These are phyloP conservation scores for Bombus breviceps DNA, from an alignment of 1,140 invertebrate species.

Conservation along the genomic window DNA sequence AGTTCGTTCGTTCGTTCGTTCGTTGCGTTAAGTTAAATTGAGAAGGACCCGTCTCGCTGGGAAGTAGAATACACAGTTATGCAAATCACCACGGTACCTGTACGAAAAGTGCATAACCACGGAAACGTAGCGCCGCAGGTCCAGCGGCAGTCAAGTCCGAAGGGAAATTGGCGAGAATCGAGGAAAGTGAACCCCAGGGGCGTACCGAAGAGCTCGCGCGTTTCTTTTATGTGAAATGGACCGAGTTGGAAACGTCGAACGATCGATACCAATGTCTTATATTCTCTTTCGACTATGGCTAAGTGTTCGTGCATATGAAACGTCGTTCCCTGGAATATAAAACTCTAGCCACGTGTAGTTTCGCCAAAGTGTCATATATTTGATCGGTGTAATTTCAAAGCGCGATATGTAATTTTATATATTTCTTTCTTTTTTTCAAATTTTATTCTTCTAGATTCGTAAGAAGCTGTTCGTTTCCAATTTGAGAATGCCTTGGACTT, in stretches of 20 bases:
- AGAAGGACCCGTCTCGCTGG: not conserved
- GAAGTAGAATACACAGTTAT: slow-evolving; percentile 44
- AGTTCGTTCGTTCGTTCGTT: not conserved
- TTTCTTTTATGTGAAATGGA: slow-evolving; percentile 38
- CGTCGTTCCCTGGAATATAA: not conserved
- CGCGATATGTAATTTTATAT: not conserved
- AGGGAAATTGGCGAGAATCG: slow-evolving; percentile 65
- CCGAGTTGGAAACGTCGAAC: slow-evolving; percentile 35
- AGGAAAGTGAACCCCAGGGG: slow-evolving; percentile 55
- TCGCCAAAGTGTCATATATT: not conserved
- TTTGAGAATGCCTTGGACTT: no score
- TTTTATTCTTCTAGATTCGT: no score
- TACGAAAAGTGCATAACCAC: slow-evolving; percentile 61
- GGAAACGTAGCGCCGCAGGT: slow-evolving; percentile 41
- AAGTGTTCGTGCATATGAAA: slow-evolving; percentile 28
- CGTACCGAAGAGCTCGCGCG: slow-evolving; percentile 49
- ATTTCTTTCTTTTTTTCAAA: not conserved
- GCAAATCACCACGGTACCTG: slow-evolving; percentile 48
- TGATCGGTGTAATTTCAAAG: not conserved
- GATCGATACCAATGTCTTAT: slow-evolving; percentile 56
- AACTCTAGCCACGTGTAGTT: not conserved
- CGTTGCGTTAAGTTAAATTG: slow-evolving; percentile 34
- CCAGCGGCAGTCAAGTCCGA: slow-evolving; percentile 33
- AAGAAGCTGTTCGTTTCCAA: no score
- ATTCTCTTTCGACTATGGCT: slow-evolving; percentile 24